Evolutionary conservation across 2,888 invertebrate species (phyloP), one percentile per base, ranked within the genome.

Genomic region (Odontomyia ornata): DNA sequence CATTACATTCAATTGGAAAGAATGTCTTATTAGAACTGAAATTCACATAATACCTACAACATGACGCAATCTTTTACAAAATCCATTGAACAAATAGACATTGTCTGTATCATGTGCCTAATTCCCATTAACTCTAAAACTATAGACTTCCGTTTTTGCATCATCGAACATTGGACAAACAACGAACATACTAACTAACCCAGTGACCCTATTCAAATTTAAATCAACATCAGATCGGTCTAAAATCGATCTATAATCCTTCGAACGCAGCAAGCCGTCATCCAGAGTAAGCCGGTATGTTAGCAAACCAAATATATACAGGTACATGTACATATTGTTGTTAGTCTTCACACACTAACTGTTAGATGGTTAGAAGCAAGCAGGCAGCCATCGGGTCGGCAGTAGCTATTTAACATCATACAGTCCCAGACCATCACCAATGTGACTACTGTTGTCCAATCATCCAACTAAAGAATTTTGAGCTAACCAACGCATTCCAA

Each of bases 131-230:
- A 27, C 69, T 69, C 25, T 15, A 23, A 46, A 69, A 23, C 46
- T 11, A 25, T 69, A 43, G 69, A 47, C 69, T 69, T 69, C 69
- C 69, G 47, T 47, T 69, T 69, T 69, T 69, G 47, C 69, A 46
- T 69, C 69, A 47, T 60, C 69, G 30, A 36, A 36, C 36, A 36
- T 47, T 69, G 5, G 21, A 65, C 65, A 18, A n/a, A n/a, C 52
- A 52, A 2, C 47, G 46, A 69, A 47, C 46, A 43, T 1, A 47
- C 47, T 47, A 69, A 69, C 69, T 69, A 69, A 69, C 69, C 69
- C 69, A 69, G 25, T 69, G 69, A 69, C 69, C 69, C 69, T 69
- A 69, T 69, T 69, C 69, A 69, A 69, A 69, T 69, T 69, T 47
- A 47, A 69, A 69, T 69, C 69, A 69, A 69, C 69, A 69, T 69